phyloP scores from a whole-genome alignment of 1,140 invertebrate species.

The Antheraea pernyi region DNA sequence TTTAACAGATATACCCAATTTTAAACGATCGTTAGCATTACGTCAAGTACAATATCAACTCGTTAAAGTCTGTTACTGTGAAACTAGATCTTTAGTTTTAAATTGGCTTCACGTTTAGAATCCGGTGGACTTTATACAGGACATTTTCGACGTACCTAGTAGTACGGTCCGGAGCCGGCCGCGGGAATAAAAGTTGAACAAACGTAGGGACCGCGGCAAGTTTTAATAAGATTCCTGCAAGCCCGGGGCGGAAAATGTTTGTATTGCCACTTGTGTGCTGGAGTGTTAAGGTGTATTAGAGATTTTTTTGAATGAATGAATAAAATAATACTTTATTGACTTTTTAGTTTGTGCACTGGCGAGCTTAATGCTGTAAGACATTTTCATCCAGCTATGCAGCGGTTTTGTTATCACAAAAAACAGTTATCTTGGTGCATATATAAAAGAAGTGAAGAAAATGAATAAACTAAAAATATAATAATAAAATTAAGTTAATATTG shows the following conservation, averaged over 20 bases:
- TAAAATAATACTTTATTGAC: too few species aligned
- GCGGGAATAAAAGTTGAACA: conserved; percentile 58
- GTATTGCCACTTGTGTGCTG: conserved; percentile 33
- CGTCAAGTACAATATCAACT: neutral
- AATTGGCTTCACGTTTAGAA: neutral
- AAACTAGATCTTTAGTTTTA: conserved; percentile 17
- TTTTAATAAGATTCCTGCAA: conserved; percentile 64
- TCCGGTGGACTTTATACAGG: conserved; percentile 20
- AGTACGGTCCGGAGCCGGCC: conserved; percentile 20
- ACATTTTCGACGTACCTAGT: conserved; percentile 31
- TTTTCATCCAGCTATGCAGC: too few species aligned
- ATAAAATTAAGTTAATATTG: too few species aligned
- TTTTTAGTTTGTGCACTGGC: too few species aligned
- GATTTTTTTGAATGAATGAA: too few species aligned
- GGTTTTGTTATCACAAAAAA: too few species aligned
- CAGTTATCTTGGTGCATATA: too few species aligned
- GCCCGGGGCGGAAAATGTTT: conserved; percentile 36
- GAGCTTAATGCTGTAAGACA: too few species aligned
- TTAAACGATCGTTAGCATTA: neutral
- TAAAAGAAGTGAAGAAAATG: too few species aligned
- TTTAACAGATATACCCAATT: neutral
- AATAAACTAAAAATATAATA: too few species aligned
- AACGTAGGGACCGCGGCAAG: conserved; percentile 46
- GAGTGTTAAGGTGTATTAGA: neutral
- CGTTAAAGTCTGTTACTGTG: neutral